Base-by-base conservation (phyloP, 2,888 invertebrate genomes). In the Drosophila pseudotakahashii region DNA sequence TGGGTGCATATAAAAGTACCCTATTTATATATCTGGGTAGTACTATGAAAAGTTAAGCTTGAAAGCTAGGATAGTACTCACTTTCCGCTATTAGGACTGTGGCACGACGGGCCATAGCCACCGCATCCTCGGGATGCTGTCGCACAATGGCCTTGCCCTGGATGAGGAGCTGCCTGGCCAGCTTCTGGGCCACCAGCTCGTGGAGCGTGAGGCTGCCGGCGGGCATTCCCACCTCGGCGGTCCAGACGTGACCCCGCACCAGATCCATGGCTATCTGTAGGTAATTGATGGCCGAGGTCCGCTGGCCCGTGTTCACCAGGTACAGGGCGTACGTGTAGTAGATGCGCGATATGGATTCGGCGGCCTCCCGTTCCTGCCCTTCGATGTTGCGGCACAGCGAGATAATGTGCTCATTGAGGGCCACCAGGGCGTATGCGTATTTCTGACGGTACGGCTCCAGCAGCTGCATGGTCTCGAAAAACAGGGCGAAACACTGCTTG, bases 321-420 rank as follows among this genome's bases (percentile, higher is more conserved):
- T 78, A 80, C 5, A 53, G 30, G 9, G 81, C 89, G 34, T 82
- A 90, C 3, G 74, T 76, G 34, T 77, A 78, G 57, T 83, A 90
- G 50, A 90, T 90, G 41, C 88, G 80, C 0, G 89, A 78, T 16
- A 89, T 80, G 42, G 77, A 75, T 44, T 90, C 88, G 7, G 73
- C 70, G 0, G 89, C 86, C 16, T 78, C 79, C 0, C 71, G 57
- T 11, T 77, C 79, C 47, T 76, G 53, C 0, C 70, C 75, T 6
- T 75, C 63, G 2, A 88, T 71, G 51, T 74, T 66, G 67, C 74
- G 71, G 45, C 79, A 77, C 60, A 83, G 55, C 4, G 78, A 77
- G 6, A 90, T 77, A 7, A 90, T 78, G 26, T 75, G 76, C 63
- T 89, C 88, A 62, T 83, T 75, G 23, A 89, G 77, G 13, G 75